Evolutionary conservation across 2,888 invertebrate genomes (phyloP).

Genomic region (Panopea generosa): DNA sequence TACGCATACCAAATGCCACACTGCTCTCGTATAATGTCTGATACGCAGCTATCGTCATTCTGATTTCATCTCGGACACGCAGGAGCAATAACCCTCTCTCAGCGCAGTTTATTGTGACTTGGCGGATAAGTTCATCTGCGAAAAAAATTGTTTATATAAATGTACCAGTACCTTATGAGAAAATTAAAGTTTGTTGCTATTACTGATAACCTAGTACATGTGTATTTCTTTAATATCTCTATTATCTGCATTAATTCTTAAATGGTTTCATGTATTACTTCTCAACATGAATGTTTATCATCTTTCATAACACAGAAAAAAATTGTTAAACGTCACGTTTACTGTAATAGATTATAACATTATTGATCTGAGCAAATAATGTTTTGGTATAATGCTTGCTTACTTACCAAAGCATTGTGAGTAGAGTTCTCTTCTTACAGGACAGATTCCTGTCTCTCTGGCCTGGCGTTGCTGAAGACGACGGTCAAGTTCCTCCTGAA

Average conservation of each 20-base stretch:
- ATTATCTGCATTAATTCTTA: too few species aligned
- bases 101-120: slow-evolving; percentile 98
- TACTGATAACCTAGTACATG: too few species aligned
- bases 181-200: too few species aligned
- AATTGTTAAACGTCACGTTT: too few species aligned
- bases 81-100: slow-evolving; percentile 97
- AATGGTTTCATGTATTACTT: too few species aligned
- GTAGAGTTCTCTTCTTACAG: slow-evolving; percentile 96
- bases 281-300: too few species aligned
- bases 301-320: too few species aligned
- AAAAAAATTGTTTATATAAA: slow-evolving; percentile 12
- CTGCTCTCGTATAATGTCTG: slow-evolving; percentile 98
- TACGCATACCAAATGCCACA: slow-evolving; percentile 98
- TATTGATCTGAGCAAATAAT: too few species aligned
- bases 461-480: slow-evolving; percentile 96
- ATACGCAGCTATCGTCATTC: slow-evolving; percentile 98
- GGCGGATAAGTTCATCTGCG: slow-evolving; percentile 93
- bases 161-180: too few species aligned
- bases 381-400: too few species aligned
- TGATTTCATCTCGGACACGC: slow-evolving; percentile 96
- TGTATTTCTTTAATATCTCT: too few species aligned
- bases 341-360: too few species aligned
- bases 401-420: slow-evolving; percentile 97
- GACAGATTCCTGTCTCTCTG: slow-evolving; percentile 98
- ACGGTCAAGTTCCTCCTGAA: slow-evolving; percentile 98